phyloP scores from a whole-genome alignment of 2,113 vertebrate genomes.

The Pardalotus punctatus region DNA sequence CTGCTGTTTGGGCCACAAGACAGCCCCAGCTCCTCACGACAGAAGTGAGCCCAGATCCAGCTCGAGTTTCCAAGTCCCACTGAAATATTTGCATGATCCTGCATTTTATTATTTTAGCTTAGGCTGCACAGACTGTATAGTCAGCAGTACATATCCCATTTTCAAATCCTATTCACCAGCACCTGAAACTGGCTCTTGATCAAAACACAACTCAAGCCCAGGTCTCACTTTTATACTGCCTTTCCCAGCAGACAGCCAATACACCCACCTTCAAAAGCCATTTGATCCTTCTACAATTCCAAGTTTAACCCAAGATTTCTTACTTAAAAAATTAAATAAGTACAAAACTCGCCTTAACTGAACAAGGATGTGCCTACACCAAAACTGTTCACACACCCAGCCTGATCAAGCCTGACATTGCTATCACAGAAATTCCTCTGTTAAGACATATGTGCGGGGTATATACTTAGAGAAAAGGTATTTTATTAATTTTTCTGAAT shows the following conservation, averaged over 20 bases:
- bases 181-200: not conserved
- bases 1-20: not conserved
- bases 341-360: not conserved
- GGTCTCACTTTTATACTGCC: not conserved
- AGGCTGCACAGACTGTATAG: not conserved
- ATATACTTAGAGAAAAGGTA: not conserved
- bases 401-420: not conserved
- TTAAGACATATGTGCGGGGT: not conserved
- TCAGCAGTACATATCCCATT: not conserved
- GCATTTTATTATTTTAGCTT: not conserved
- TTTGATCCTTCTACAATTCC: not conserved
- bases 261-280: not conserved
- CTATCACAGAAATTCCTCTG: not conserved
- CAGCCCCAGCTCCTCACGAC: not conserved
- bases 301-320: not conserved
- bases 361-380: not conserved
- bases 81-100: not conserved
- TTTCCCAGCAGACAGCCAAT: not conserved
- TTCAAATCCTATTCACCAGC: not conserved
- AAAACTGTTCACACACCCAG: not conserved
- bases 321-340: not conserved
- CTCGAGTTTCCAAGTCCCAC: not conserved
- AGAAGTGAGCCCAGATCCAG: not conserved
- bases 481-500: not conserved
- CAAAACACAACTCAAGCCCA: not conserved